Conservation (phyloP, 2,888 invertebrate species). For the Amphipoea lucens region DNA sequence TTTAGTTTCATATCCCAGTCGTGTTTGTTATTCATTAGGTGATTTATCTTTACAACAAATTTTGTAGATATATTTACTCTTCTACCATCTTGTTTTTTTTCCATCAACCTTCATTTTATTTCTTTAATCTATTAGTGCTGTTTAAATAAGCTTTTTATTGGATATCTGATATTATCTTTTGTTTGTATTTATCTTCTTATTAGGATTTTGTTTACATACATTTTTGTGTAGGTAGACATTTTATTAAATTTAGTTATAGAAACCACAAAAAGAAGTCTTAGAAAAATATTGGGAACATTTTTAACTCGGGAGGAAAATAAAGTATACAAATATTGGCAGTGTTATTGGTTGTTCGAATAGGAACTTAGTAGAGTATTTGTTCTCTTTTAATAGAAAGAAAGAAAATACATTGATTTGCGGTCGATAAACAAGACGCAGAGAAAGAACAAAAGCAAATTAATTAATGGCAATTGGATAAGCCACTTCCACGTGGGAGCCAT, state of each 20-base stretch:
- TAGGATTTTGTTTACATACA: background rate
- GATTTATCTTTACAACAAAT: background rate
- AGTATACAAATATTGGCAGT: background rate
- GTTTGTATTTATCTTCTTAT: background rate
- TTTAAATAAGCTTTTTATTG: background rate
- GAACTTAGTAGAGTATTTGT: background rate
- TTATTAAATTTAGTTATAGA: background rate
- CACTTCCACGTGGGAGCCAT: background rate
- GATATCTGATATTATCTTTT: background rate
- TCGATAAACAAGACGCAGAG: background rate
- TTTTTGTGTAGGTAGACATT: conserved; percentile 2
- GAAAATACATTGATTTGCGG: background rate
- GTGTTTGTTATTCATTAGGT: conserved; percentile 1
- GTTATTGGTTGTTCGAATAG: background rate
- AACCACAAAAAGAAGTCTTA: background rate
- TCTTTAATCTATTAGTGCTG: background rate
- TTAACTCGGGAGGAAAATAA: background rate
- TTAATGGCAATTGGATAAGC: background rate
- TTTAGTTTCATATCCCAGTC: background rate
- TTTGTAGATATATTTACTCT: background rate
- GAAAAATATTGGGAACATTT: conserved; percentile 11
- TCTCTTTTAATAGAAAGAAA: background rate
- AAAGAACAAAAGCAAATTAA: background rate
- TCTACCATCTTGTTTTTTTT: background rate
- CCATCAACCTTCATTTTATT: background rate